Conservation (phyloP, 2,797 vertebrate species). For the Enteromius thamalakanensis region DNA sequence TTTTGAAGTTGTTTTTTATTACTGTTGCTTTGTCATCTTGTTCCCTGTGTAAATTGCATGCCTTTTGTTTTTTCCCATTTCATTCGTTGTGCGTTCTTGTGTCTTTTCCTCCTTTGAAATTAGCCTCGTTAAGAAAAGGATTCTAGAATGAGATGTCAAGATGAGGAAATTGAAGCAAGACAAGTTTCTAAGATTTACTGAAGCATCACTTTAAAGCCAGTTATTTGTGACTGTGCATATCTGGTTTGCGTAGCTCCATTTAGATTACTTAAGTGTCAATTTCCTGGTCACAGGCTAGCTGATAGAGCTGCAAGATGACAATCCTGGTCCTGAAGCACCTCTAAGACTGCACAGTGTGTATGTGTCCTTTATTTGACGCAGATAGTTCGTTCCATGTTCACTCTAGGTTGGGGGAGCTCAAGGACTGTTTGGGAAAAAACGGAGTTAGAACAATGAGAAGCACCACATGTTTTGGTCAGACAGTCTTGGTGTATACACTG, state of each 20-base stretch:
- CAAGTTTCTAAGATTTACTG: not conserved
- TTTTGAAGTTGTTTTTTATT: not conserved
- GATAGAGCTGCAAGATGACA: not conserved
- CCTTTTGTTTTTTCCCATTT: not conserved
- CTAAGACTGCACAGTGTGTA: not conserved
- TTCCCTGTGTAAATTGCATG: not conserved
- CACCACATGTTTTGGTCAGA: not conserved
- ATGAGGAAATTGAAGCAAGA: not conserved
- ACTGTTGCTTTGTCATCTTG: not conserved
- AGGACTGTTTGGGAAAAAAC: not conserved
- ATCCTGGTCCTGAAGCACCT: not conserved
- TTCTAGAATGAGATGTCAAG: not conserved
- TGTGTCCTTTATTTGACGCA: slow-evolving; percentile 1
- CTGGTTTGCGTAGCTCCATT: not conserved
- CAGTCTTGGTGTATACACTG: not conserved
- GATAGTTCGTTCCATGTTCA: not conserved
- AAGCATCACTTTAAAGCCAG: not conserved
- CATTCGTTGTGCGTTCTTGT: not conserved
- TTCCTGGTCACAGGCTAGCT: not conserved
- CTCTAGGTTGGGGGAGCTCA: not conserved
- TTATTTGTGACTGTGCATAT: not conserved
- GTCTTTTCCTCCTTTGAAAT: not conserved
- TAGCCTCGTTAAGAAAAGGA: not conserved
- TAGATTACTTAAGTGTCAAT: not conserved
- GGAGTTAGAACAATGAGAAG: not conserved